These are phyloP conservation scores for Odocoileus hemionus DNA, from an alignment of 2,113 vertebrate species.

Conservation along the genomic window DNA sequence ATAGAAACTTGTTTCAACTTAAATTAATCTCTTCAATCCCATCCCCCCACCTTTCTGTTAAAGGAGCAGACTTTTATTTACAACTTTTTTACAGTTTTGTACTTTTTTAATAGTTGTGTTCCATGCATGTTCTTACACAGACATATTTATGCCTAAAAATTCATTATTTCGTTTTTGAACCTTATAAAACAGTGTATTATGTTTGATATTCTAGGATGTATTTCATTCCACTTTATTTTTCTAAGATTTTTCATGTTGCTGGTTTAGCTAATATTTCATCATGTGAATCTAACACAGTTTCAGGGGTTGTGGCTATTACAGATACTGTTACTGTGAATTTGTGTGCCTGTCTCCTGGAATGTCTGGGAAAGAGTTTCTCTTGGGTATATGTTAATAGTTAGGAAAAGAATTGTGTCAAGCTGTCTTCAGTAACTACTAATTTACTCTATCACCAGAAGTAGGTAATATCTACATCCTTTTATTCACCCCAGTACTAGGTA, in stretches of 20 bases:
- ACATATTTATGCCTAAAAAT: not conserved
- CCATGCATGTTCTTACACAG: not conserved
- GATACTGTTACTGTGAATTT: not conserved
- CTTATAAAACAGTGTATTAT: not conserved
- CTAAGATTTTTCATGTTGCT: not conserved
- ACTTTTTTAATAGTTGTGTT: not conserved
- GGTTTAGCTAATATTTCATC: not conserved
- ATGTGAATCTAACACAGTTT: not conserved
- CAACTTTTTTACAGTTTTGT: not conserved
- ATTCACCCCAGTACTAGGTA: not conserved
- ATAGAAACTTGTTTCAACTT: not conserved
- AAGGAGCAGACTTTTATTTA: not conserved
- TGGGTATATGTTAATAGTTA: not conserved
- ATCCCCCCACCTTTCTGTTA: not conserved
- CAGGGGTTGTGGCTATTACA: not conserved
- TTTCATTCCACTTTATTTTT: not conserved
- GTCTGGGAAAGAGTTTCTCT: not conserved
- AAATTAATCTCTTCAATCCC: not conserved
- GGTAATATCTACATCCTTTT: not conserved
- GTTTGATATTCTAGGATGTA: not conserved
- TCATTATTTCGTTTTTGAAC: not conserved
- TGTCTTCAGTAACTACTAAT: not conserved
- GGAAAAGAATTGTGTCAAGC: not conserved
- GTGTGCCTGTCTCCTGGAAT: not conserved
- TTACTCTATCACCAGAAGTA: not conserved